Base-by-base conservation (phyloP, 2,797 vertebrate species). In the Mionectes olivaceus region DNA sequence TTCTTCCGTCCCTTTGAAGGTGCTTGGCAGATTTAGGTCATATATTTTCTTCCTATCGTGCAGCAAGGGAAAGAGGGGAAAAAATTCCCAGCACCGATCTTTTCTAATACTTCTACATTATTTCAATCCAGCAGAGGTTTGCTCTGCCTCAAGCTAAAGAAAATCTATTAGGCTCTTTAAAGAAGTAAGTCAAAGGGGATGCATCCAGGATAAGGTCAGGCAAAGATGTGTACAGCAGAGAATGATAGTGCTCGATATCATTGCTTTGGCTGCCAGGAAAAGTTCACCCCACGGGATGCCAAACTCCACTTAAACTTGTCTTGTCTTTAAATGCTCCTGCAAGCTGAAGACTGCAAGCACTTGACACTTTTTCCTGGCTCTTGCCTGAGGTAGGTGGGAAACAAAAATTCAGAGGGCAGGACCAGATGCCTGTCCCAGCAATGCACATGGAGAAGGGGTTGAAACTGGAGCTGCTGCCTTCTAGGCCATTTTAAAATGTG, bases 11-110 rank as follows among this genome's bases (percentile, higher is more conserved):
- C 44, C 85, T 97, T 96, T 89, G 95, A 96, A 97, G 90, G 76
- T 92, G 70, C 93, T 94, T 97, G 97, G 96, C 97, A 97, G 95
- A 97, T 97, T 97, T 97, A 96, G 97, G 96, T 97, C 96, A 96
- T 93, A 85, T 41, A 67, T 97, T 97, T 97, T 90, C 91, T 95
- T 97, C 83, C 88, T 95, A 95, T 96, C 43, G 3, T 9, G 4
- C 65, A 92, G 80, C 89, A 91, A 93, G 70, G 80, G 93, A 89
- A 96, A 96, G 88, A 97, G 87, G 92, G 82, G 60, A 65, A 95
- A 95, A 95, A 84, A 97, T 91, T 97, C 93, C 96, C 93, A 96
- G 83, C 85, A 94, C 92, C 92, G 92, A 95, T 96, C 57, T 97
- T 97, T 97, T 97, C 82, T 94, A 97, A 97, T 96, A 96, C 94